Evolutionary conservation across 1,140 invertebrate genomes (phyloP), one percentile per base, ranked within the genome.

Genomic region (Pogonomyrmex californicus): DNA sequence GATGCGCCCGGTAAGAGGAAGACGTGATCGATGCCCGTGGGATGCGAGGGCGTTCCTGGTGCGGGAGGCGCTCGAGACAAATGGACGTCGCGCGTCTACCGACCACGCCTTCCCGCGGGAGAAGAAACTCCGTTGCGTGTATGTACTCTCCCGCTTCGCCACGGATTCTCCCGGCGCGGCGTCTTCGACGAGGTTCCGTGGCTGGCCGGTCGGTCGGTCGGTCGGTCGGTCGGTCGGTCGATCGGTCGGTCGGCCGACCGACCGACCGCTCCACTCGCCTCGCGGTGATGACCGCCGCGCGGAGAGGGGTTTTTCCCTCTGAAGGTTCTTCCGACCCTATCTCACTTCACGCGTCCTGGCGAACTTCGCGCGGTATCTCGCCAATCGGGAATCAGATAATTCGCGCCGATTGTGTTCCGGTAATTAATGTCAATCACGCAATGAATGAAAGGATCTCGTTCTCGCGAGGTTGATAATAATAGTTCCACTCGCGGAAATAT

Each of bases 11-110:
- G 90, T 91, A 93, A 93, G 91, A 95, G 94, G 92, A 95, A 95
- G 95, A 94, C 94, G 94, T 95, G 95, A 95, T 95, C 94, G 95
- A 95, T 95, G 95, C 94, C 94, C 92, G 94, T 95, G 94, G 95
- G 95, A 95, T 95, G 94, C 94, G 94, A 92, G 93, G 95, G 95
- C 95, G 95, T 95, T 95, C 91, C 94, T 95, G 94, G 95, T 95
- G 95, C 95, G 95, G 94, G 95, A 95, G 95, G 95, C 93, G 94
- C 93, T 88, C 94, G 95, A 95, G 95, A 95, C 95, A 95, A 95
- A 95, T 95, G 95, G 95, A 95, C 95, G 95, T 95, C 95, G 95
- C 95, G 95, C 95, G 95, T 95, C 95, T 95, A 94, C 91, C 92
- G 92, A 93, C 95, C 95, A 95, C 95, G 95, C 95, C 95, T 92